Evolutionary conservation across 1,140 invertebrate genomes (phyloP).

Genomic region (Cephus cinctus): DNA sequence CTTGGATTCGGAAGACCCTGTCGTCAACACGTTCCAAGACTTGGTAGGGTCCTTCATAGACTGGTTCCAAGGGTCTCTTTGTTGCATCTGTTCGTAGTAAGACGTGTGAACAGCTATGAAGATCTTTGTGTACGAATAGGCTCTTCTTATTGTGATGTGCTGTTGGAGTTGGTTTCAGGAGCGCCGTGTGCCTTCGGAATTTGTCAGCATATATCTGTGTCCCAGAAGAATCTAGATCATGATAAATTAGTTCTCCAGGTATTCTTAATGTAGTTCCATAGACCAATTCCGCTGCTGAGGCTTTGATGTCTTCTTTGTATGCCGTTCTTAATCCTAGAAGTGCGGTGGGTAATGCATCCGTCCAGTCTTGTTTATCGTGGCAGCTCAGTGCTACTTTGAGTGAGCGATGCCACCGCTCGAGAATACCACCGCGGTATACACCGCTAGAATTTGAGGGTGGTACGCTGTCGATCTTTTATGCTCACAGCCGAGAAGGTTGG

Average conservation of each 20-base stretch:
- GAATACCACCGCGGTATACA: slow-evolving; percentile 15
- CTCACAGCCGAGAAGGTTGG: slow-evolving; percentile 18
- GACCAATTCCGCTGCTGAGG: slow-evolving; percentile 26
- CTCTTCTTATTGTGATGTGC: slow-evolving; percentile 16
- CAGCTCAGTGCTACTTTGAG: slow-evolving; percentile 13
- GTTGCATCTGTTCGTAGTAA: slow-evolving; percentile 24
- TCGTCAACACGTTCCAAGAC: slow-evolving; percentile 16
- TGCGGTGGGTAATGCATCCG: slow-evolving; percentile 17
- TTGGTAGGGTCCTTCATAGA: slow-evolving; percentile 25
- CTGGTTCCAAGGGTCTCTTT: slow-evolving; percentile 19
- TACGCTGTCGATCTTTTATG: slow-evolving; percentile 28
- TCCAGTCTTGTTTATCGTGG: slow-evolving; percentile 7
- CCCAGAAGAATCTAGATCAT: background rate
- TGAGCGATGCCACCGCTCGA: no score
- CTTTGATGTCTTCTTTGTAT: slow-evolving; percentile 22
- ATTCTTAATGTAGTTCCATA: slow-evolving; percentile 28
- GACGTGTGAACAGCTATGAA: slow-evolving; percentile 24
- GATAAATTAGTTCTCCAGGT: slow-evolving; percentile 44
- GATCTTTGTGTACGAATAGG: slow-evolving; percentile 19
- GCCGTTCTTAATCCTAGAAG: slow-evolving; percentile 17
- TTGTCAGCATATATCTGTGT: slow-evolving; percentile 16
- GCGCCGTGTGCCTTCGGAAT: slow-evolving; percentile 14
- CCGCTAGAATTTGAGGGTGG: slow-evolving; percentile 12
- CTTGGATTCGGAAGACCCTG: slow-evolving; percentile 16
- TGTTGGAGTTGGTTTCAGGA: slow-evolving; percentile 14